Evolutionary conservation across 2,797 vertebrate species (phyloP).

Genomic region (Buceros bicornis): DNA sequence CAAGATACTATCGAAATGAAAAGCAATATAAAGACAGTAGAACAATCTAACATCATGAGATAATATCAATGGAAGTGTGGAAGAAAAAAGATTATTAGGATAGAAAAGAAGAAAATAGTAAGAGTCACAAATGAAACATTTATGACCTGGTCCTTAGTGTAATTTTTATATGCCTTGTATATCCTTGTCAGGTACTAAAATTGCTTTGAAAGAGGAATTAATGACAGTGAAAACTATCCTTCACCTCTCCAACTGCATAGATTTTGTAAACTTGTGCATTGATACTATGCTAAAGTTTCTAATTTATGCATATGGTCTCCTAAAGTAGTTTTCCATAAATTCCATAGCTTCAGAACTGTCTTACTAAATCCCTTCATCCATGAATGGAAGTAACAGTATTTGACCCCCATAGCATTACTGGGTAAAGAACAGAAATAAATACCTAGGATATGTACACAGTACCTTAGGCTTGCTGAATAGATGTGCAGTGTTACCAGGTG

Average conservation of each 20-base stretch:
- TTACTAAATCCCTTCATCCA: not conserved
- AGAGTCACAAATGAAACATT: slow-evolving; percentile 1
- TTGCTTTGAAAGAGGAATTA: slow-evolving; percentile 10
- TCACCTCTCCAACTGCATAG: not conserved
- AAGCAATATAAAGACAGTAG: not conserved
- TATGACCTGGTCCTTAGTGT: not conserved
- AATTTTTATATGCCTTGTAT: not conserved
- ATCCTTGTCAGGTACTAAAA: not conserved
- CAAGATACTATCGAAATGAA: not conserved
- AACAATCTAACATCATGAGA: not conserved
- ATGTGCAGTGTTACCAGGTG: not conserved
- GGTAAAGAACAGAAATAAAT: not conserved
- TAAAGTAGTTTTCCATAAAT: not conserved
- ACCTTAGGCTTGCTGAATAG: not conserved
- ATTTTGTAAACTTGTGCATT: not conserved
- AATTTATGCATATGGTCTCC: not conserved
- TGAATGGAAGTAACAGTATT: not conserved
- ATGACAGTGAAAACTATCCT: not conserved
- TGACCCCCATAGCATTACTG: not conserved
- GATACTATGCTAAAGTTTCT: not conserved
- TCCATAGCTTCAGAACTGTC: not conserved
- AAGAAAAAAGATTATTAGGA: not conserved
- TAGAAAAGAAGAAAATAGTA: not conserved
- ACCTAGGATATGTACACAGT: not conserved
- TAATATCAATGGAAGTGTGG: not conserved